Evolutionary conservation across 2,113 vertebrate genomes (phyloP), one percentile per base, ranked within the genome.

Genomic region (Epinephelus moara): DNA sequence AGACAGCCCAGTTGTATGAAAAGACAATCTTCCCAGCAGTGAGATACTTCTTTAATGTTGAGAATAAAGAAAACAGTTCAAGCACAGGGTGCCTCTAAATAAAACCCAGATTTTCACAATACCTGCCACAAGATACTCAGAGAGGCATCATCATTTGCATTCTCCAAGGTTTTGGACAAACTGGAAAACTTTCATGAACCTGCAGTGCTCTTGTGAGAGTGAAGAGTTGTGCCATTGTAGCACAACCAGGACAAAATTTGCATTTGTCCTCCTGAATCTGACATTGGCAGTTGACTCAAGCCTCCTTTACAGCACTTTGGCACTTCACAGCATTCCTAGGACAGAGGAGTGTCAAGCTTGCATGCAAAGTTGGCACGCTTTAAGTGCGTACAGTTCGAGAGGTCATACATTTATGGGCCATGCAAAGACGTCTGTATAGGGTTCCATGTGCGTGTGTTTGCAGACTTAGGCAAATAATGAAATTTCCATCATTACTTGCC

Each of bases 221-320:
- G 14, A 27, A 18, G 69, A 64, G 70, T 30, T 49, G 61, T 21
- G n/a, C 40, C 50, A 27, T 27, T 4, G 23, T 18, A 18, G 64
- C 19, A 23, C 0, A n/a, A 23, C 49, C 21, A 13, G 53, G 68
- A 80, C 68, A 49, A 9, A 21, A 64, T 42, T 78, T 70, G 57
- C 56, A 79, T 79, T 42, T 9, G 30, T 62, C 30, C 60, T 62
- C 18, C 30, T 37, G 60, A 37, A 62, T 37, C 60, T 62, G 60
- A 37, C 66, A 70, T 78, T 21, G 30, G 19, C 30, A 52, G 30
- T 37, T 27, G 23, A 40, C 47, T 25, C 0, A 30, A 61, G 66
- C 30, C 17, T 61, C 27, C 59, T 33, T 10, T 19, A 3, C 59
- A 33, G 17, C 15, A 37, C n/a, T 15, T 42, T 50, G 27, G 4